Evolutionary conservation across 1,140 invertebrate species (phyloP).

Genomic region (Scylla paramamosain): DNA sequence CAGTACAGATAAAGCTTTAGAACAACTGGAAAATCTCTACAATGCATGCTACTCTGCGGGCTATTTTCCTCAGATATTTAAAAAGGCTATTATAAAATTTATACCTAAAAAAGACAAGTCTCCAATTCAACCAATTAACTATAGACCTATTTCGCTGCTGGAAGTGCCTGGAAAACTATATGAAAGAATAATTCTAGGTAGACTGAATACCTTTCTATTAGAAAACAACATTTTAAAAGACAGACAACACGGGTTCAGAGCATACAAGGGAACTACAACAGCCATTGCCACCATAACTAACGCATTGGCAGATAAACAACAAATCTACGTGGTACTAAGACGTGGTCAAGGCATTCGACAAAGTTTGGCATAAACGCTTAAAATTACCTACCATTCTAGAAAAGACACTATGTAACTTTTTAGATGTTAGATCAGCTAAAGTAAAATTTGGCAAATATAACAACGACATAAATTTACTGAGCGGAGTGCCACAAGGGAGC

Average conservation of each 20-base stretch:
- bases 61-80: too few species aligned
- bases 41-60: too few species aligned
- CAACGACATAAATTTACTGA: not conserved
- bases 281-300: not conserved
- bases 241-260: constrained; percentile 12
- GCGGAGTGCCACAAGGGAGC: constrained; percentile 31
- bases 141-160: constrained; percentile 37
- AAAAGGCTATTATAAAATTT: too few species aligned
- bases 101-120: not conserved
- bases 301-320: not conserved
- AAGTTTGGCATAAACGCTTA: constrained; percentile 30
- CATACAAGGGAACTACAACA: not conserved
- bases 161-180: not conserved
- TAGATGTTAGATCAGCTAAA: not conserved
- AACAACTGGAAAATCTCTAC: too few species aligned
- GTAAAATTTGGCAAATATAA: not conserved
- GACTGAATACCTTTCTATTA: not conserved
- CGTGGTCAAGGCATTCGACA: not conserved
- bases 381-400: not conserved
- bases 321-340: not conserved
- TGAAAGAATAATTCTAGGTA: not conserved
- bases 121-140: not conserved
- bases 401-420: not conserved
- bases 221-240: not conserved
- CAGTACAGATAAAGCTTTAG: too few species aligned